Evolutionary conservation across 2,113 vertebrate genomes (phyloP).

Genomic region (Catharus minimus): DNA sequence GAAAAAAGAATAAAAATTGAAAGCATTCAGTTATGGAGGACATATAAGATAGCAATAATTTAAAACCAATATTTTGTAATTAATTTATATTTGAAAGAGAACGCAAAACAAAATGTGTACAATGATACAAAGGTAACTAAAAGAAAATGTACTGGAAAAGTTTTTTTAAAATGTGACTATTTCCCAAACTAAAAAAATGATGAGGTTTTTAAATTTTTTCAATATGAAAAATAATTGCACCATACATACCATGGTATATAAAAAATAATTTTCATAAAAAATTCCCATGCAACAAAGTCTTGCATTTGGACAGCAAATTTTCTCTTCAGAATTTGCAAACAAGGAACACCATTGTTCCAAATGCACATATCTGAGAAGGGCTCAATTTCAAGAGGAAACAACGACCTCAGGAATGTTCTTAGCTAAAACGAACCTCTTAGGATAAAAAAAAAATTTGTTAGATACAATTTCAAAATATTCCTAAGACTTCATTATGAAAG

Average conservation of each 20-base stretch:
- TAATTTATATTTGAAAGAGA: not conserved
- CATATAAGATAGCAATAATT: not conserved
- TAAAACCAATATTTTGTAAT: not conserved
- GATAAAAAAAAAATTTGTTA: not conserved
- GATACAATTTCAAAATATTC: not conserved
- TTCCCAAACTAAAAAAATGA: not conserved
- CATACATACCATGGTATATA: not conserved
- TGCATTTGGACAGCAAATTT: not conserved
- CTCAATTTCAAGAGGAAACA: not conserved
- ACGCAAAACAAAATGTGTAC: not conserved
- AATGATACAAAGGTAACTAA: not conserved
- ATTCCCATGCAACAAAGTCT: not conserved
- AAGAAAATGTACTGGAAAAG: not conserved
- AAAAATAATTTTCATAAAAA: not conserved
- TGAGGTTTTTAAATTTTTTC: not conserved
- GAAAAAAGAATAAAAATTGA: not conserved
- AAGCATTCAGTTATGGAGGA: not conserved
- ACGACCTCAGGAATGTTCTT: not conserved
- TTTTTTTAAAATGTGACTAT: not conserved
- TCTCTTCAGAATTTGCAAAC: not conserved
- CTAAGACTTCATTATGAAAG: not conserved
- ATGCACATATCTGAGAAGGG: not conserved
- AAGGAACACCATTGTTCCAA: not conserved
- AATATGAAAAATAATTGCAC: not conserved
- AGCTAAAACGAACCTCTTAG: not conserved